Base-by-base conservation (phyloP, 1,140 invertebrate genomes). In the Drosophila trapezifrons region DNA sequence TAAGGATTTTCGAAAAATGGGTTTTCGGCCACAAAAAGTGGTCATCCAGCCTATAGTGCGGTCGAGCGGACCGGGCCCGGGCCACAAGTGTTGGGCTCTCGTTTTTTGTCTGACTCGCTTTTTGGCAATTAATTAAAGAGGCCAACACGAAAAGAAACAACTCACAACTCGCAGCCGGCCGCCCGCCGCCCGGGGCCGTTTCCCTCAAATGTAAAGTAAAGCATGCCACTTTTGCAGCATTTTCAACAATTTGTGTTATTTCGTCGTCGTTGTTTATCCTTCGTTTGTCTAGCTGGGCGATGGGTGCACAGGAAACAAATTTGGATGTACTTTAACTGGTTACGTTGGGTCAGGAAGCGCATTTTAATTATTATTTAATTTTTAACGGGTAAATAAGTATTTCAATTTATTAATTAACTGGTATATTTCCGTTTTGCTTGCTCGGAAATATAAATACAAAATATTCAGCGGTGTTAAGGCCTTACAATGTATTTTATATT, bases 71-170 rank as follows among this genome's bases (percentile, higher is more conserved):
- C 58, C 42, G 40, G 35, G 40, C 52, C 55, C 22, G 72, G 75
- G 65, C 82, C 79, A 82, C 79, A 87, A 89, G 76, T 84, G 69
- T 74, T 89, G 52, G 32, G 32, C 52, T 80, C 29, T 64, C 59
- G 82, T 40, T 80, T 78, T 89, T 90, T 76, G 76, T 62, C 73
- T 56, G 64, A 59, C 56, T 85, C 67, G 51, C 78, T 76, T 85
- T 89, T 90, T 85, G 80, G 85, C 80, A 89, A 89, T 89, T 90
- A 90, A 89, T 89, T 90, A 89, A 89, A 65, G 79, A 86, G 76
- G 86, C 76, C 75, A 84, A 81, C 67, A 78, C 80, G 58, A 69
- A 76, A 51, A 51, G 51, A 46, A 29, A 71, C 45, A 49, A 40
- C 67, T 37, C 55, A 32, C 38, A 49, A 29, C 32, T 18, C 25